Evolutionary conservation across 35 echinoderm and acorn worm species (phyloP).

Genomic region (Amphiura filiformis): DNA sequence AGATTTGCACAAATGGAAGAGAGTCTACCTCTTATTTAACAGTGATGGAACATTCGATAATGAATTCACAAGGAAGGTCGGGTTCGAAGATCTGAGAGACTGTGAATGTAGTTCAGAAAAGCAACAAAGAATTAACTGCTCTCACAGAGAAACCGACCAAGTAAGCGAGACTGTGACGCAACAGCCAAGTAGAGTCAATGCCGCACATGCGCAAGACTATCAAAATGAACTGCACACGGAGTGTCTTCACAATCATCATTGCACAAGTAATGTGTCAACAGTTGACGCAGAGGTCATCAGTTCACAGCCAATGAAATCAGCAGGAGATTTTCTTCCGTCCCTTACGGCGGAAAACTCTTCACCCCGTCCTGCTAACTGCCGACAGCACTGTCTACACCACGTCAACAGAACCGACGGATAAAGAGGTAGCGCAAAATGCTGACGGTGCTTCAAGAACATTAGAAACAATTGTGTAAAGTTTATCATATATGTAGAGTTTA

Average conservation of each 20-base stretch:
- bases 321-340: background rate
- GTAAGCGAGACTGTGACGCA: background rate
- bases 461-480: background rate
- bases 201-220: background rate
- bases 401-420: background rate
- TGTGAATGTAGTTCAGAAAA: background rate
- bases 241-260: background rate
- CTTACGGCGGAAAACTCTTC: background rate
- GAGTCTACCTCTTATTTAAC: conserved; percentile 80
- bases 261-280: background rate
- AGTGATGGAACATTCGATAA: conserved; percentile 79
- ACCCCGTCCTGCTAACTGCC: background rate
- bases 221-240: too few relatives aligned
- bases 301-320: background rate
- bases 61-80: conserved; percentile 88
- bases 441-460: background rate
- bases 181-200: background rate
- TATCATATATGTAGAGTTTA: background rate
- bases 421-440: background rate
- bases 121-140: background rate
- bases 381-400: background rate
- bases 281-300: background rate
- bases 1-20: conserved; percentile 70
- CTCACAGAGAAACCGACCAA: background rate
- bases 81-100: conserved; percentile 75